Evolutionary conservation across 2,113 vertebrate genomes (phyloP).

Genomic region (Strix aluco): DNA sequence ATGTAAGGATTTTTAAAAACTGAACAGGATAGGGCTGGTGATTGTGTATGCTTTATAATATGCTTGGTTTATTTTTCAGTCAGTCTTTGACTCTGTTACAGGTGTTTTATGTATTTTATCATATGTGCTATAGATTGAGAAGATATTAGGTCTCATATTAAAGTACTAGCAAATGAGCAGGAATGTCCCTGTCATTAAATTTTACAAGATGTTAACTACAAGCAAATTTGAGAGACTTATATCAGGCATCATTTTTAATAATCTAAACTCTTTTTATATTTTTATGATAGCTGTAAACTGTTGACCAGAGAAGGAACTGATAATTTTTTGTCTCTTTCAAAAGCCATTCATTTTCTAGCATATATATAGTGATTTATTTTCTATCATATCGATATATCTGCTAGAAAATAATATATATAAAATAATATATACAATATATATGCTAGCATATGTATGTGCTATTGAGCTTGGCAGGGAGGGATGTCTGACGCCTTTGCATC

Average conservation of each 20-base stretch:
- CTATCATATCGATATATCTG: background rate
- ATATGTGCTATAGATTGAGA: background rate
- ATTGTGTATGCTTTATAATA: background rate
- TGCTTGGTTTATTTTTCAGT: background rate
- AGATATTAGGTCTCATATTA: background rate
- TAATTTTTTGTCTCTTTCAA: background rate
- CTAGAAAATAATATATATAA: background rate
- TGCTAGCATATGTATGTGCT: background rate
- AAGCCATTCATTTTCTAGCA: background rate
- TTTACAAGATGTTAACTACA: background rate
- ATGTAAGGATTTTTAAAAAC: background rate
- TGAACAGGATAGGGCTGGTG: background rate
- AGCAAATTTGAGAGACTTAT: background rate
- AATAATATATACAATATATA: background rate
- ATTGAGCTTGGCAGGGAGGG: background rate
- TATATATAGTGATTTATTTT: background rate
- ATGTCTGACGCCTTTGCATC: background rate
- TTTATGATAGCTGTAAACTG: background rate
- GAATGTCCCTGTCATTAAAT: background rate
- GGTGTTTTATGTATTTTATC: background rate
- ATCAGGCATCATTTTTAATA: background rate
- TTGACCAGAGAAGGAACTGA: background rate
- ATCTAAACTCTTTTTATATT: background rate
- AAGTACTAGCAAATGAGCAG: background rate
- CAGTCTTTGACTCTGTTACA: background rate